phyloP scores from a whole-genome alignment of 2,113 vertebrate species.

The Poeciliopsis prolifica region DNA sequence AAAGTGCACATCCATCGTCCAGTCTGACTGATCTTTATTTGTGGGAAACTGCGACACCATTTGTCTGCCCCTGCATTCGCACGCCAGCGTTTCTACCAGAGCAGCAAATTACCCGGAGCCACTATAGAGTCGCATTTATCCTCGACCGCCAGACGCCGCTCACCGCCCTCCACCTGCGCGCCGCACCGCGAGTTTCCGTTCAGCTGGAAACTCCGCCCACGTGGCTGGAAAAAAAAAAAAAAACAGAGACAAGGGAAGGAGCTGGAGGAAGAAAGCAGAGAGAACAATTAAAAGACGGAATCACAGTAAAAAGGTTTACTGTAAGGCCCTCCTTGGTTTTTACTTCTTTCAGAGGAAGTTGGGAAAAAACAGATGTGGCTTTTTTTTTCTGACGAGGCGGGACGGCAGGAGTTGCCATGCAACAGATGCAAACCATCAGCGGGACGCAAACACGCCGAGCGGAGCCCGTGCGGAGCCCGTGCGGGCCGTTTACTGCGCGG shows the following conservation, averaged over 20 bases:
- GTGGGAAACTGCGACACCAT: too few relatives aligned
- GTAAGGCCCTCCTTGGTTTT: too few relatives aligned
- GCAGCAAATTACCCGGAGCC: conserved; percentile 14
- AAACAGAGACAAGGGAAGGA: not conserved
- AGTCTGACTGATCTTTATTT: too few relatives aligned
- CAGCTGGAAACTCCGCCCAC: conserved; percentile 43
- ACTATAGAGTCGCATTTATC: conserved; percentile 32
- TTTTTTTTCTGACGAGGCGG: not conserved
- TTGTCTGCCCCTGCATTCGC: too few relatives aligned
- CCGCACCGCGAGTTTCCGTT: conserved; percentile 45
- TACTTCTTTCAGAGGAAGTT: not conserved
- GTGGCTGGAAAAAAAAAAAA: not conserved
- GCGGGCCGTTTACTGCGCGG: conserved; percentile 30
- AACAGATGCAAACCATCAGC: conserved; percentile 39
- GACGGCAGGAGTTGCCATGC: conserved; percentile 50
- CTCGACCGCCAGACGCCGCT: not conserved
- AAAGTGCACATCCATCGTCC: not conserved
- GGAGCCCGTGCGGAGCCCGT: not conserved
- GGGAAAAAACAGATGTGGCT: conserved; percentile 3
- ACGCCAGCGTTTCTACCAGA: conserved; percentile 10
- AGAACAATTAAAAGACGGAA: not conserved
- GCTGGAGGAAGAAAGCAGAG: not conserved
- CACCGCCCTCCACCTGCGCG: conserved; percentile 30
- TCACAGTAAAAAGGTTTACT: too few relatives aligned
- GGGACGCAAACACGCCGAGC: conserved; percentile 9